Conservation (phyloP, 2,113 vertebrate genomes). For the Macaca nemestrina region DNA sequence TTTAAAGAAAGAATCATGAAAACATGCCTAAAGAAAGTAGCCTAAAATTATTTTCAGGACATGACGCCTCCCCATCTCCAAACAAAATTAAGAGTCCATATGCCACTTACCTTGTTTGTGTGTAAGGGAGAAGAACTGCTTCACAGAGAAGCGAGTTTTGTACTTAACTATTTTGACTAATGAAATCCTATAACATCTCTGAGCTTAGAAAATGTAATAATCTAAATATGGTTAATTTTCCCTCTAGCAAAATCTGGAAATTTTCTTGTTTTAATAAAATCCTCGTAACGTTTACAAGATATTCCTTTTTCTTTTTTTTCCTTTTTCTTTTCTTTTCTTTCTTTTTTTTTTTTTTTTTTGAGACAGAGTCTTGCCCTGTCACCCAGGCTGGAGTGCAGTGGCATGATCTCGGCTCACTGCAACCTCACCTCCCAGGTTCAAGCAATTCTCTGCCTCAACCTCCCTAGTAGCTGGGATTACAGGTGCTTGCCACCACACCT, state of each 20-base stretch:
- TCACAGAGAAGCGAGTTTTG: neutral
- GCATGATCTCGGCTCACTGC: no score
- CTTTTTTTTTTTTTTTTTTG: no score
- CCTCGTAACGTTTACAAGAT: neutral
- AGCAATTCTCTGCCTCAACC: no score
- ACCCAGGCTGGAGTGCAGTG: no score
- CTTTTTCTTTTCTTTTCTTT: neutral
- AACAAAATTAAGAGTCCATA: neutral
- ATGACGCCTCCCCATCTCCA: neutral
- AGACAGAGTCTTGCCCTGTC: no score
- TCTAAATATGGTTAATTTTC: neutral
- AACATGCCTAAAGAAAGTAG: neutral
- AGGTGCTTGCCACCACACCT: no score
- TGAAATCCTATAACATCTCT: neutral
- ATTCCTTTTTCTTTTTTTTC: neutral
- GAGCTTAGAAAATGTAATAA: slow-evolving; percentile 38
- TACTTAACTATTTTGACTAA: slow-evolving; percentile 32
- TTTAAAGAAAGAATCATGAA: slow-evolving; percentile 36
- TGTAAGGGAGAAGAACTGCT: neutral
- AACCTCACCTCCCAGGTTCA: no score
- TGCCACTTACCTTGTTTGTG: neutral
- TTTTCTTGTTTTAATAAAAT: neutral
- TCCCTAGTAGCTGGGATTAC: no score
- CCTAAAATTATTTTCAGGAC: slow-evolving; percentile 6
- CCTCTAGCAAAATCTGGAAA: neutral